Base-by-base conservation (phyloP, 2,888 invertebrate genomes). In the Caenorhabditis wallacei region DNA sequence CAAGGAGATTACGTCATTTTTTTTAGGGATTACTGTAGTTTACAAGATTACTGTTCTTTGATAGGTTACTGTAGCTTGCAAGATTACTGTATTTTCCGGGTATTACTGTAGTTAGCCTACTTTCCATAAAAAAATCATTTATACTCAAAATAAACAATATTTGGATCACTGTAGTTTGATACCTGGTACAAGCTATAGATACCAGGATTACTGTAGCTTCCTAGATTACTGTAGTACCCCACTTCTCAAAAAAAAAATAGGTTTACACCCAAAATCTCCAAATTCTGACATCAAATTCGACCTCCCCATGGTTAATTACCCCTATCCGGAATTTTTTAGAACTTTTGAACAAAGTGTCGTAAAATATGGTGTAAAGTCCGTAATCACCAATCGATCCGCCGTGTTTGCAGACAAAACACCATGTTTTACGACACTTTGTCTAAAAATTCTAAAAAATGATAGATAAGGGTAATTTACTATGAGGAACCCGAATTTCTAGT, bases 1-100 rank as follows among this genome's bases (percentile, higher is more conserved):
- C 22, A 54, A 26, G n/a, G 7, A 26, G 30, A 54, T 7, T 11
- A 54, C 54, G 54, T 54, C 54, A 54, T 30, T 54, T 24, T 54
- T 11, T 8, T 3, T 2, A 53, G 18, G 18, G 18, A 48, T 18
- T 48, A 48, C n/a, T n/a, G 46, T 43, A 43, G 13, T 43, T 43
- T 13, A 13, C 2, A 43, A 11, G 43, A n/a, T n/a, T n/a, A n/a
- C 13, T 43, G 43, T 13, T 13, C n/a, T n/a, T n/a, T n/a, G n/a
- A n/a, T 16, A 43, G 11, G 43, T 2, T 43, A 13, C 43, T 43
- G n/a, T n/a, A n/a, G n/a, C n/a, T n/a, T n/a, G n/a, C n/a, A n/a
- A n/a, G n/a, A n/a, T n/a, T n/a, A n/a, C n/a, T n/a, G n/a, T n/a
- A n/a, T n/a, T n/a, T n/a, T n/a, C n/a, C n/a, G n/a, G n/a, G n/a